Evolutionary conservation across 2,113 vertebrate species (phyloP), one percentile per base, ranked within the genome.

Genomic region (Typhlomys cinereus): DNA sequence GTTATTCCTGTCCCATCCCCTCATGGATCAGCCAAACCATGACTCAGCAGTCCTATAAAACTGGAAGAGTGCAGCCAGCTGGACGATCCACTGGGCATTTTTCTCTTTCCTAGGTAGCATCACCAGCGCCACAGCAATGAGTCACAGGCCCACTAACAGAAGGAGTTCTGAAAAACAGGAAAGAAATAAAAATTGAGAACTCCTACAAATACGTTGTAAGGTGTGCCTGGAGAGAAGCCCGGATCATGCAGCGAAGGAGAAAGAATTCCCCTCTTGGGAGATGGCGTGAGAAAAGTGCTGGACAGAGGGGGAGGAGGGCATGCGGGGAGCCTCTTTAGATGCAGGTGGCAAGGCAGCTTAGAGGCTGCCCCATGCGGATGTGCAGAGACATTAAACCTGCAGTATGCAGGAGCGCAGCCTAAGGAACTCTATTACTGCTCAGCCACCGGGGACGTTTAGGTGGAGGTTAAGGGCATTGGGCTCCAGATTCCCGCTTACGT

Each of bases 321-420:
- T 76, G 73, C 73, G 81, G 87, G 57, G 57, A 89, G 69, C 25
- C n/a, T 0, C 25, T 87, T 94, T 92, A 95, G 94, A 94, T 79
- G 87, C 89, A 92, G 97, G 96, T 90, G 96, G 82, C 96, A 87
- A 97, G 94, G 92, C 94, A 76, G 80, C 95, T 95, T 92, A 89
- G 96, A 97, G 96, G 95, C 93, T 81, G 91, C 94, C 93, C 87
- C 94, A 97, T 98, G 97, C 69, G 96, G 90, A 96, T 95, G 91
- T 88, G 93, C 94, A 96, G 90, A 92, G 96, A 96, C 92, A 97
- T 95, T 97, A 97, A 95, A 96, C 14, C 89, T 93, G 94, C 92
- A 96, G 92, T 96, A 97, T 97, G 97, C 52, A 96, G 94, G 94
- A 96, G 94, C 41, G 96, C 95, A 97, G 93, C 81, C 83, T 80